Base-by-base conservation (phyloP, 2,113 vertebrate genomes). In the Misgurnus anguillicaudatus region DNA sequence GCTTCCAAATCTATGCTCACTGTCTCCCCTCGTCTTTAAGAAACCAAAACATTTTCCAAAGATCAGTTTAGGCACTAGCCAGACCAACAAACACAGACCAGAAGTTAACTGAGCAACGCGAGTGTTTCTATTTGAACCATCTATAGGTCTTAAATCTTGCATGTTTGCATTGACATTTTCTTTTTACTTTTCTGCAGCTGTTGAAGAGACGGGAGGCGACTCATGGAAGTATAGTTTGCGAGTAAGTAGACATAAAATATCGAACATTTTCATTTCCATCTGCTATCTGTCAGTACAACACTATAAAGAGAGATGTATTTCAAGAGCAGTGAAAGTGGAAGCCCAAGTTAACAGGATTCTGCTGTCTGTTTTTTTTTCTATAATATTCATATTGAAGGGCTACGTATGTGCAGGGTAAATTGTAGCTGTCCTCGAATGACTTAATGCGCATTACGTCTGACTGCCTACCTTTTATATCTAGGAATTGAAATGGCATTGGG, bases 191-290 rank as follows among this genome's bases (percentile, higher is more conserved):
- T 31, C 24, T 31, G 24, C 24, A 31, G 24, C 24, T 31, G 24
- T 31, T 69, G 98, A 99, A 91, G 97, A 99, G 90, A 95, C 94
- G 8, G 98, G 97, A 85, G 97, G 97, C 17, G 97, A 99, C 91
- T 99, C 98, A 68, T 99, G 97, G 96, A 99, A 99, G 87, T 99
- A 98, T 85, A 99, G 96, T 91, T 91, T 99, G 53, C 91, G 97
- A 90, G 98, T 99, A 91, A 94, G 95, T 93, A 8, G 45, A 55
- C 14, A 55, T 55, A 17, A 55, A 55, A 53, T 42, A 73, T 60
- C 38, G 53, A 73, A 42, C 9, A 51, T 64, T 75, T 64, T 14
- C 4, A 62, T 24, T 62, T 36, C 45, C 21, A 31, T 63, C 51
- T 75, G 39, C 14, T 5, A 3, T 47, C 41, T 47, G 41, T 36